phyloP scores from a whole-genome alignment of 2,888 invertebrate species.

The Laothoe populi region DNA sequence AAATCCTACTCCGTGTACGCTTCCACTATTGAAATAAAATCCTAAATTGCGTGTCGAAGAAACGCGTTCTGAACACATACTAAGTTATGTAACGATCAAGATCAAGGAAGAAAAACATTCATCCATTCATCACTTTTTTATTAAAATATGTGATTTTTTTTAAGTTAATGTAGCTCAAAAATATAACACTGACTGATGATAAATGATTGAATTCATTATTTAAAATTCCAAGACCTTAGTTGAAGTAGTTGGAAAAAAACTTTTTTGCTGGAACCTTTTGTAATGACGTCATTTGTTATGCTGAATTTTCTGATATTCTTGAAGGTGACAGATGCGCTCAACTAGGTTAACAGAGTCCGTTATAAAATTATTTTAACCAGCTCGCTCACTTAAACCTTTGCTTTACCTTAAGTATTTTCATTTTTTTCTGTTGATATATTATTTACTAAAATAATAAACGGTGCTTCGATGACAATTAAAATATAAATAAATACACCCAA shows the following conservation, averaged over 20 bases:
- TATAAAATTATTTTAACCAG: not conserved
- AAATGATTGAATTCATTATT: constrained; percentile 15
- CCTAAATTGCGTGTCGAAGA: not conserved
- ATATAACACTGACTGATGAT: constrained; percentile 2
- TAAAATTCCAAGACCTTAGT: constrained; percentile 18
- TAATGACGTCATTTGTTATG: constrained; percentile 21
- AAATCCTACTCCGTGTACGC: too few relatives aligned
- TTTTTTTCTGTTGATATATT: too few relatives aligned
- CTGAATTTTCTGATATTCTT: not conserved
- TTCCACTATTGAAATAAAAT: not conserved
- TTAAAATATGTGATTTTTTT: constrained; percentile 7
- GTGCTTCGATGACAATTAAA: too few relatives aligned
- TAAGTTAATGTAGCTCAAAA: constrained; percentile 25
- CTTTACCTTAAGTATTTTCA: not conserved
- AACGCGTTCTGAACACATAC: not conserved
- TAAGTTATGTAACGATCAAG: not conserved
- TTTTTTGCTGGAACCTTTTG: constrained; percentile 17
- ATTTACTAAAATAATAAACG: too few relatives aligned
- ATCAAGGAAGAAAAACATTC: constrained; percentile 2
- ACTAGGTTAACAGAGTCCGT: not conserved
- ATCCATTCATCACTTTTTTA: constrained; percentile 2
- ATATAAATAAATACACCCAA: too few relatives aligned
- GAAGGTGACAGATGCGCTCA: not conserved
- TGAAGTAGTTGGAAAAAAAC: constrained; percentile 16
- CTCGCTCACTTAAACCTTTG: not conserved